Evolutionary conservation across 2,888 invertebrate genomes (phyloP).

Genomic region (Miltochrista miniata): DNA sequence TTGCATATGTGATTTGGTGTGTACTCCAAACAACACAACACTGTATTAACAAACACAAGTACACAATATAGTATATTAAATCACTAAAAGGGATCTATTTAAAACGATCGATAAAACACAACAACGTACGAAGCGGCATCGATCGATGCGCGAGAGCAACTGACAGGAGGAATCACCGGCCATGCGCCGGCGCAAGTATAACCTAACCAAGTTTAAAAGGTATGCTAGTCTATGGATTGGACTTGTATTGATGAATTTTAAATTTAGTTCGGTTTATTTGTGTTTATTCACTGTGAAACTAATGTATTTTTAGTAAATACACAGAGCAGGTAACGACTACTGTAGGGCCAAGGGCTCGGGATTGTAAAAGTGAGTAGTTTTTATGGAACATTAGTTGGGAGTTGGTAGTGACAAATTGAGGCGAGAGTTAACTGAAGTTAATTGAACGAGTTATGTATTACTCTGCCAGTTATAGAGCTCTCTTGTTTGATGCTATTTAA

Average conservation of each 20-base stretch:
- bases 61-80: slow-evolving; percentile 37
- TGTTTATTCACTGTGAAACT: slow-evolving; percentile 76
- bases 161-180: slow-evolving; percentile 65
- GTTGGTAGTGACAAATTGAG: slow-evolving; percentile 6
- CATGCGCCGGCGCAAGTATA: slow-evolving; percentile 72
- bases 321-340: slow-evolving; percentile 72
- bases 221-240: slow-evolving; percentile 13
- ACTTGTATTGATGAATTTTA: slow-evolving; percentile 15
- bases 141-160: slow-evolving; percentile 76
- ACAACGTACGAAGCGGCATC: slow-evolving; percentile 44
- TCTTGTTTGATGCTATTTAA: no score
- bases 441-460: not conserved
- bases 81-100: slow-evolving; percentile 55
- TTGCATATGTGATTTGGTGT: slow-evolving; percentile 17
- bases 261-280: slow-evolving; percentile 35
- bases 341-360: slow-evolving; percentile 71
- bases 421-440: slow-evolving; percentile 6
- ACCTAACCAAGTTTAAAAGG: slow-evolving; percentile 52
- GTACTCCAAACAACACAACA: slow-evolving; percentile 43
- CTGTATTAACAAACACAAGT: slow-evolving; percentile 15
- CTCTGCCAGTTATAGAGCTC: no score
- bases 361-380: slow-evolving; percentile 38
- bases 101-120: slow-evolving; percentile 58
- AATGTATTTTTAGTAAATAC: slow-evolving; percentile 78
- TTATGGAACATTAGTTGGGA: slow-evolving; percentile 14